phyloP scores from a whole-genome alignment of 2,113 vertebrate species.

The Oryzias celebensis region DNA sequence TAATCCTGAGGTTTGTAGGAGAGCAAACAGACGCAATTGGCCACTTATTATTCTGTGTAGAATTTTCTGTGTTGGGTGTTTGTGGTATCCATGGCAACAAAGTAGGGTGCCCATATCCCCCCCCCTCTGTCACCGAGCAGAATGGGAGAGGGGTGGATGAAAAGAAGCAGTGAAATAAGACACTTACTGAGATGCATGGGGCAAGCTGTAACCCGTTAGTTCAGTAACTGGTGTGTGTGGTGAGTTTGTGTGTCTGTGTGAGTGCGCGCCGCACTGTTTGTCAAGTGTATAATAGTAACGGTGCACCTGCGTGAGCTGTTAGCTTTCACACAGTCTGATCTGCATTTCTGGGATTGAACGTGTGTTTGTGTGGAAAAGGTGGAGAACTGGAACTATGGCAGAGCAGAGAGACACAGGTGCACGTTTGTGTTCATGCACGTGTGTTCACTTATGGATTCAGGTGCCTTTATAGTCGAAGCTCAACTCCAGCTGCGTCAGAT shows the following conservation, averaged over 20 bases:
- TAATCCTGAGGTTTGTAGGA: slow-evolving; percentile 75
- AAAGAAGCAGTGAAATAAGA: slow-evolving; percentile 70
- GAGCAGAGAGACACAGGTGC: slow-evolving; percentile 46
- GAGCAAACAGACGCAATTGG: slow-evolving; percentile 75
- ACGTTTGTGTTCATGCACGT: slow-evolving; percentile 24
- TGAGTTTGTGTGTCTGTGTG: slow-evolving; percentile 22
- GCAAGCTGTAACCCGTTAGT: slow-evolving; percentile 69
- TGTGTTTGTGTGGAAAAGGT: slow-evolving; percentile 12
- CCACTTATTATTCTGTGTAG: slow-evolving; percentile 78
- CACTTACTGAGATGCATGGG: slow-evolving; percentile 60
- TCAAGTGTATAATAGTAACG: slow-evolving; percentile 40
- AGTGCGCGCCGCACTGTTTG: slow-evolving; percentile 3
- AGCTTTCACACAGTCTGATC: slow-evolving; percentile 35
- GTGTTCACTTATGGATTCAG: slow-evolving; percentile 41
- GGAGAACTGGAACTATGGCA: slow-evolving; percentile 10
- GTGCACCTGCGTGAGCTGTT: slow-evolving; percentile 41
- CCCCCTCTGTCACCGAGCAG: slow-evolving; percentile 50
- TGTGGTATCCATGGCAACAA: slow-evolving; percentile 80
- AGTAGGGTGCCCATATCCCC: slow-evolving; percentile 62
- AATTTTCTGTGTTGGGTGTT: slow-evolving; percentile 78
- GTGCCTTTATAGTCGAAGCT: slow-evolving; percentile 9
- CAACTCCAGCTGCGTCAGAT: slow-evolving; percentile 31
- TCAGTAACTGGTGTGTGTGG: slow-evolving; percentile 27
- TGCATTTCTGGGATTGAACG: slow-evolving; percentile 51
- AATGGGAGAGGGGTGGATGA: slow-evolving; percentile 62